phyloP scores from a whole-genome alignment of 2,113 vertebrate genomes.

The Pteruthius melanotis region DNA sequence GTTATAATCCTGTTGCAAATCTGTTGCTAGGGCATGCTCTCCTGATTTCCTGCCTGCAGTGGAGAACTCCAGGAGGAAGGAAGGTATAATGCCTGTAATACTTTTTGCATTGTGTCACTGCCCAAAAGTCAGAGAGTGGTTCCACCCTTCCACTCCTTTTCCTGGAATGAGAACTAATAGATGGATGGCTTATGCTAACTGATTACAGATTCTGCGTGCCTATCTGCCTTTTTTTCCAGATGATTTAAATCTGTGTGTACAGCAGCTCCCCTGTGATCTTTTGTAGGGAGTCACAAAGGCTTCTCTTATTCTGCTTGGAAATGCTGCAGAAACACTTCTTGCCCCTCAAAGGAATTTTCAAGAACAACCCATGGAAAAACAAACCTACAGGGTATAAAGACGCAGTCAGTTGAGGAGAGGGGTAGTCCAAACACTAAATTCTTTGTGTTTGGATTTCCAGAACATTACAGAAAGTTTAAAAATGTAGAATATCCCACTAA shows the following conservation, averaged over 20 bases:
- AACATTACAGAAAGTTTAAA: neutral
- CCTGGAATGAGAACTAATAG: neutral
- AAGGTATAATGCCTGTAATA: rapidly evolving
- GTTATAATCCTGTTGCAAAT: neutral
- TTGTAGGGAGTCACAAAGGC: neutral
- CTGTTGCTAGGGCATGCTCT: neutral
- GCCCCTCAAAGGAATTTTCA: neutral
- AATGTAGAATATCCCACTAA: neutral
- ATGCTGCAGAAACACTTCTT: neutral
- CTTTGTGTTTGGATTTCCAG: neutral
- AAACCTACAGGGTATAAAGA: neutral
- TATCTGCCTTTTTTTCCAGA: neutral
- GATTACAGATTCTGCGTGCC: neutral
- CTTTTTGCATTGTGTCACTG: neutral
- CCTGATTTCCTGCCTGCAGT: neutral
- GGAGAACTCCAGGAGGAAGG: neutral
- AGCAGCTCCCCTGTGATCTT: neutral
- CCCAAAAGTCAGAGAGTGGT: neutral
- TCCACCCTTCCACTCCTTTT: neutral
- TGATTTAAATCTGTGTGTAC: neutral
- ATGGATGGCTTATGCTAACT: neutral
- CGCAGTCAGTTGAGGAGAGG: neutral
- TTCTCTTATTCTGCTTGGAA: neutral
- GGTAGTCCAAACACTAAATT: neutral
- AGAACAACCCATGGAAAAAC: neutral